A percentile compares a stretch with the other conserved stretches of the same genome.
Conservation (phyloP, 1,140 invertebrate species). For the Lerema accius region DNA sequence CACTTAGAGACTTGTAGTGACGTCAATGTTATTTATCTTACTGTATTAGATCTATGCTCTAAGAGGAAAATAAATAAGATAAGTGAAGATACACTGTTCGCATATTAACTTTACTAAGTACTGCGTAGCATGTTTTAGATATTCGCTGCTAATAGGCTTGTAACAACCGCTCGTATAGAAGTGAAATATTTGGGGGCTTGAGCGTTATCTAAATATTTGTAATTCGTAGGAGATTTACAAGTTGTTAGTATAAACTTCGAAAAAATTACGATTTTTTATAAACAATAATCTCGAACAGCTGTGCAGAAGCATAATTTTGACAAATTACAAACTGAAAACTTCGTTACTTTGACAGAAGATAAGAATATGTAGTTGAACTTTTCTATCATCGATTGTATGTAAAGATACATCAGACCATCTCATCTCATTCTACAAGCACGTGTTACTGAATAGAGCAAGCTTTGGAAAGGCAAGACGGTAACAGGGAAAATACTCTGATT, state of each 20-base stretch:
- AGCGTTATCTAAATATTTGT: too few species aligned
- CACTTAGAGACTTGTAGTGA: constrained; percentile 13
- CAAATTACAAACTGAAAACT: too few species aligned
- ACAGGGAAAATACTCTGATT: constrained; percentile 55
- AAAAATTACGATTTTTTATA: too few species aligned
- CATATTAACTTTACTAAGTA: constrained; percentile 18
- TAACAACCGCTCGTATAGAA: constrained; percentile 15
- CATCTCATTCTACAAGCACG: too few species aligned
- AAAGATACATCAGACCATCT: too few species aligned
- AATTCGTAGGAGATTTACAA: too few species aligned
- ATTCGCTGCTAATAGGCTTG: constrained; percentile 26
- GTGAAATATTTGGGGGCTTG: background rate
- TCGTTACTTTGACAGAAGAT: too few species aligned
- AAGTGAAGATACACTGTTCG: constrained; percentile 15
- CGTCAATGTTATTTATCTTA: constrained; percentile 26
- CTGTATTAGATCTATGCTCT: constrained; percentile 24
- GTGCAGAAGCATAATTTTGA: too few species aligned
- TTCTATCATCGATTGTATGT: too few species aligned
- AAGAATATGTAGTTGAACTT: too few species aligned
- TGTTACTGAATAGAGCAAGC: background rate
- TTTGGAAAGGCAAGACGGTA: constrained; percentile 33
- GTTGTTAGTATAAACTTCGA: too few species aligned
- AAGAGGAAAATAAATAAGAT: constrained; percentile 32
- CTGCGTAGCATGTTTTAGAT: constrained; percentile 19
- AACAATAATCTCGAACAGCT: too few species aligned